Conservation (phyloP, 2,888 invertebrate genomes). For the Thereva unica region DNA sequence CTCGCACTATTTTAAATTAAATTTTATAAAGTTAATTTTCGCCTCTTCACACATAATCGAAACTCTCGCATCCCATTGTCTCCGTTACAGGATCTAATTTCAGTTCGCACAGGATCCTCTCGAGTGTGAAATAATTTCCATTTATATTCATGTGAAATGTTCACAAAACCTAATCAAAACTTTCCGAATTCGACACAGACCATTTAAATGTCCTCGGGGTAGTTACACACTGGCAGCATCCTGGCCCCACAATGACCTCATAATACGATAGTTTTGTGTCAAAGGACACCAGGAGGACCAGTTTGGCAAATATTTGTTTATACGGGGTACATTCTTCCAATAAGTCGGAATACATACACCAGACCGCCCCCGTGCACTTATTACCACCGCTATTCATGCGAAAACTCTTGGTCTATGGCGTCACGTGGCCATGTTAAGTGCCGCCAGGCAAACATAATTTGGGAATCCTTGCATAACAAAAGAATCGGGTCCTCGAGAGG, state of each 20-base stretch:
- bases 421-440: constrained; percentile 39
- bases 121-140: constrained; percentile 38
- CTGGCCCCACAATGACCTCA: constrained; percentile 32
- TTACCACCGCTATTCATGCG: constrained; percentile 35
- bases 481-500: constrained; percentile 2
- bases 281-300: constrained; percentile 33
- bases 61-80: background rate
- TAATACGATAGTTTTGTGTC: constrained; percentile 35
- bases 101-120: constrained; percentile 34
- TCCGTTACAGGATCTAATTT: constrained; percentile 6
- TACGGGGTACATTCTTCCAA: constrained; percentile 11
- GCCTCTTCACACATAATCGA: background rate
- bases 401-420: constrained; percentile 33
- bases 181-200: constrained; percentile 37
- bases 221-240: constrained; percentile 16
- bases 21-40: too few relatives aligned
- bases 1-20: too few relatives aligned
- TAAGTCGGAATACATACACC: constrained; percentile 28
- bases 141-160: constrained; percentile 40
- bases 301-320: constrained; percentile 39
- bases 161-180: constrained; percentile 34
- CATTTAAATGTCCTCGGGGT: constrained; percentile 40
- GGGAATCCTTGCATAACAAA: constrained; percentile 16
- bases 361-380: background rate
- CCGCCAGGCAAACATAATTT: constrained; percentile 36